Conservation (phyloP, 2,888 invertebrate species). For the Pachliopta kotzebuea region DNA sequence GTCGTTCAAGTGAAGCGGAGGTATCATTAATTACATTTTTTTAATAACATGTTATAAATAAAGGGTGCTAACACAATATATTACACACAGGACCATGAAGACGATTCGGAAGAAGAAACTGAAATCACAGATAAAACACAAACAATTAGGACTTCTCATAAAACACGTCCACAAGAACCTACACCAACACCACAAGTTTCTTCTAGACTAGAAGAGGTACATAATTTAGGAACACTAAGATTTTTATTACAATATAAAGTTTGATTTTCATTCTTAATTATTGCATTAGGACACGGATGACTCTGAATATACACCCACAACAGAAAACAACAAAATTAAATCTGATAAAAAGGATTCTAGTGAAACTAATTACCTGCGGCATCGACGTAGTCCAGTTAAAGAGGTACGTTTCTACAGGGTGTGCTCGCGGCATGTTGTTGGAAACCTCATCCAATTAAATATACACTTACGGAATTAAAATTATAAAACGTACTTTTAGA, state of each 20-base stretch:
- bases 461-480: too few species aligned
- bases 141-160: conserved; percentile 20
- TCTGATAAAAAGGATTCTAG: conserved; percentile 12
- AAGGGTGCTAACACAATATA: neutral
- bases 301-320: conserved; percentile 4
- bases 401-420: conserved; percentile 30
- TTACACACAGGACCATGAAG: conserved; percentile 12
- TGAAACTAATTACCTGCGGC: conserved; percentile 20
- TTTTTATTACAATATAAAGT: too few species aligned
- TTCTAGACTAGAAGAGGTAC: conserved; percentile 22
- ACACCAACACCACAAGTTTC: conserved; percentile 2
- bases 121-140: conserved; percentile 32
- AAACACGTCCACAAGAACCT: conserved; percentile 9
- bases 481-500: too few species aligned
- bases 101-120: conserved; percentile 15
- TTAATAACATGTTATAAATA: neutral
- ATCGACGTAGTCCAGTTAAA: conserved; percentile 34
- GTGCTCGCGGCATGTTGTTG: too few species aligned
- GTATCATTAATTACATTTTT: conserved; percentile 34
- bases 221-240: neutral
- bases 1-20: conserved; percentile 45
- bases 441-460: too few species aligned
- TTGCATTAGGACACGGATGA: neutral
- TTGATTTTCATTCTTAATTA: neutral
- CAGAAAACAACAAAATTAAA: neutral